Base-by-base conservation (phyloP, 2,113 vertebrate genomes). In the Ginglymostoma cirratum region DNA sequence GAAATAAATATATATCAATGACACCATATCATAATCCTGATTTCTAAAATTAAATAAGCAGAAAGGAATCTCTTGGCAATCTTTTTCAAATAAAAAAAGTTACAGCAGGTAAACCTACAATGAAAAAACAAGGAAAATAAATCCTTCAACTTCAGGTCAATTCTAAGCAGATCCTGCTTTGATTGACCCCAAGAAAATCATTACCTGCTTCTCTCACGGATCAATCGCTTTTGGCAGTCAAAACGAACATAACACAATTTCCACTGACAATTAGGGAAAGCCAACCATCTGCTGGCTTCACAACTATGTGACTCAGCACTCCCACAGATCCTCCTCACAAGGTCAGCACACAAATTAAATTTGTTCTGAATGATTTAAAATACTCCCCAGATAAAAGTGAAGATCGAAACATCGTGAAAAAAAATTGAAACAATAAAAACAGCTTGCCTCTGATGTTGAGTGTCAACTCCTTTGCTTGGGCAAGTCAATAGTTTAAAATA, bases 331-430 rank as follows among this genome's bases (percentile, higher is more conserved):
- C 27, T 30, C 27, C 86, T 30, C 86, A 24, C 86, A 89, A 89
- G 86, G 86, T 89, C 86, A 89, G 86, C 10, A 27, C 45, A 89
- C 86, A 89, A 89, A 89, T 89, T 89, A 12, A 89, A 89, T 89
- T 89, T 89, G 86, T 55, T 89, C 86, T 14, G 86, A 89, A 89
- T 48, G 48, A 89, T 89, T 89, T 89, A 89, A 55, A 89, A 89
- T 27, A 89, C 86, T 89, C 86, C 86, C 86, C 86, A 55, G 10
- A 89, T 89, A 55, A 24, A 89, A 89, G 48, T 89, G 86, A 89
- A 45, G 48, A 55, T 89, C 86, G 45, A 89, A 89, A 89, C 23
- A 89, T 55, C 2, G 24, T 89, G 86, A 52, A 55, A 89, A 19
- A 83, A 38, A 85, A 89, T 83, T 52, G 48, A 55, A 89, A 55